phyloP scores from a whole-genome alignment of 2,113 vertebrate species.

The Coracopsis vasa region DNA sequence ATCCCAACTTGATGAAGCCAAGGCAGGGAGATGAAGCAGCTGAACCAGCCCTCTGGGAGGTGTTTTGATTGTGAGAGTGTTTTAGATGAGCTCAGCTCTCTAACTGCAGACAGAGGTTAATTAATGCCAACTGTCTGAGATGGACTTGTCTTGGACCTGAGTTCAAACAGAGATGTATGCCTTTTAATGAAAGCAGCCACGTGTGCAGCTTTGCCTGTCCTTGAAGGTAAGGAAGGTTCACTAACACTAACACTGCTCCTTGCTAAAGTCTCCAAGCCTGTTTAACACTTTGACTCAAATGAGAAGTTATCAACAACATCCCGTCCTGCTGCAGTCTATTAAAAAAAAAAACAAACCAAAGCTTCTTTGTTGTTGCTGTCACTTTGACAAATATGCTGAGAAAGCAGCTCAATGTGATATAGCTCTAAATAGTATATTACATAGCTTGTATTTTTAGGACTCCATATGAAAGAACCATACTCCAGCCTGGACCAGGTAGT shows the following conservation, averaged over 20 bases:
- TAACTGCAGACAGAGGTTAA: slow-evolving; percentile 10
- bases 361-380: neutral
- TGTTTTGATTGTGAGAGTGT: neutral
- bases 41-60: neutral
- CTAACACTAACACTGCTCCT: neutral
- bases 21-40: neutral
- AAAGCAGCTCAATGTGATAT: neutral
- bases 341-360: neutral
- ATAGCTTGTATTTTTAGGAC: neutral
- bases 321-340: neutral
- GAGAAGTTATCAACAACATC: neutral
- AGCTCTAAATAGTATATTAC: neutral
- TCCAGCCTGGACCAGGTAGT: neutral
- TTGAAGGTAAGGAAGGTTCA: neutral
- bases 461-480: neutral
- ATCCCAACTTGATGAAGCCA: neutral
- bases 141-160: neutral
- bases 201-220: neutral
- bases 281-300: neutral
- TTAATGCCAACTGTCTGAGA: neutral
- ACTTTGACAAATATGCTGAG: neutral
- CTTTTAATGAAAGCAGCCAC: neutral
- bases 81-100: slow-evolving; percentile 33
- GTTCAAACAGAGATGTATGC: neutral
- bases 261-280: neutral